These are phyloP conservation scores for Lasioglossum malachurum DNA, from an alignment of 2,888 invertebrate species.

Conservation along the genomic window DNA sequence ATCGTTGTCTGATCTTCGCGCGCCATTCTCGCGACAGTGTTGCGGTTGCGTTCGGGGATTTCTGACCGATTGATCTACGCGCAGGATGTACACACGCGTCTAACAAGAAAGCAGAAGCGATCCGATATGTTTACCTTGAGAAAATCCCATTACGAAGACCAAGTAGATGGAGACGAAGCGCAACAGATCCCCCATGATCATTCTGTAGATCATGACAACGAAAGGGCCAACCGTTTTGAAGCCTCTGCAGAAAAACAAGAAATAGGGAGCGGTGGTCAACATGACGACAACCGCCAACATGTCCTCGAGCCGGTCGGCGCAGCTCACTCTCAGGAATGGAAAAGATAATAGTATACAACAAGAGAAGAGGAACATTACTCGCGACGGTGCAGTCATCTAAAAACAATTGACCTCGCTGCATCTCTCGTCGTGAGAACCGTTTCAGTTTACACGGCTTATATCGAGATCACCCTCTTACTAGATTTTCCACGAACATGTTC, in stretches of 20 bases:
- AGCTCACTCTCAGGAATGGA: conserved; percentile 93
- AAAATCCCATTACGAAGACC: conserved; percentile 98
- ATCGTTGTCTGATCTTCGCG: neutral
- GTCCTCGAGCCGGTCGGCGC: conserved; percentile 95
- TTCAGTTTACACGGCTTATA: neutral
- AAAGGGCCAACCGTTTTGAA: conserved; percentile 99
- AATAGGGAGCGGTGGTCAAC: conserved; percentile 98
- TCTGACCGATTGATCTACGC: too few relatives aligned
- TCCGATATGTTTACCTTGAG: conserved; percentile 91
- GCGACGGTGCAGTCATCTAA: conserved; percentile 94
- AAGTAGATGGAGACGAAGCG: conserved; percentile 98
- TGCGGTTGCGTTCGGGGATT: too few relatives aligned
- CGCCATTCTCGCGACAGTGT: neutral
- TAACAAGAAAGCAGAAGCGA: neutral
- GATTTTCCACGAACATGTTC: conserved; percentile 97
- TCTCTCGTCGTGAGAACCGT: neutral
- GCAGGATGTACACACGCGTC: too few relatives aligned
- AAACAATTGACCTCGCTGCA: conserved; percentile 50
- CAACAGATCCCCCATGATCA: conserved; percentile 98
- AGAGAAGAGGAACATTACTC: conserved; percentile 97
- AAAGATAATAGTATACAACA: conserved; percentile 95
- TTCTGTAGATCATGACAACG: conserved; percentile 99
- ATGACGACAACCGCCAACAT: conserved; percentile 96
- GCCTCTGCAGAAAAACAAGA: conserved; percentile 98
- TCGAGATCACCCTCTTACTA: conserved; percentile 87